Conservation (phyloP, 2,797 vertebrate genomes). For the Rhodeus uyekii region DNA sequence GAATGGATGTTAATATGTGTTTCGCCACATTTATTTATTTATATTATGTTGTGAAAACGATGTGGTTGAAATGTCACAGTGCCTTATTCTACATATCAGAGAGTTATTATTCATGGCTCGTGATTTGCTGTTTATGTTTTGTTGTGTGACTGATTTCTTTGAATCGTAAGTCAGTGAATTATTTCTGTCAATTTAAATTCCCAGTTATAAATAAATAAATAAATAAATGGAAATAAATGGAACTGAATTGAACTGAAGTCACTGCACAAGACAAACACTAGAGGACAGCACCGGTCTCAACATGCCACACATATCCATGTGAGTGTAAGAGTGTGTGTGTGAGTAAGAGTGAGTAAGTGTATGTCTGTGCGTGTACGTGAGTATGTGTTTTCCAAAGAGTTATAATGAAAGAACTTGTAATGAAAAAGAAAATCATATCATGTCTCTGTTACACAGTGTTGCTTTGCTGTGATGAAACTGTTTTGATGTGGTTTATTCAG, state of each 20-base stretch:
- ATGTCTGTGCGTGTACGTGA: too few relatives aligned
- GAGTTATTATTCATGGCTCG: neutral
- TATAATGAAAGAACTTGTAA: neutral
- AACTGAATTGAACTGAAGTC: neutral
- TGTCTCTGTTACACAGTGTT: neutral
- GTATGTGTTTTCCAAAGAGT: neutral
- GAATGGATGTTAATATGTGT: too few relatives aligned
- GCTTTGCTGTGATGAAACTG: neutral
- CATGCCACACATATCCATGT: fast-evolving
- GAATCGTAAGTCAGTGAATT: neutral
- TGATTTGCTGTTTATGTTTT: neutral
- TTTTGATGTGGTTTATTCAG: neutral
- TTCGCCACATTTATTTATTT: too few relatives aligned
- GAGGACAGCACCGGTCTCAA: constrained; percentile 5
- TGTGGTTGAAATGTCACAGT: neutral
- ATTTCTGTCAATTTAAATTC: neutral
- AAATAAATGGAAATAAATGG: too few relatives aligned
- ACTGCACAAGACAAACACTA: neutral
- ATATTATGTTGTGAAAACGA: neutral
- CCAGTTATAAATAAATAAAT: neutral
- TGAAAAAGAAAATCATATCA: too few relatives aligned
- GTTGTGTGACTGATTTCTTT: neutral
- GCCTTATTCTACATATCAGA: neutral
- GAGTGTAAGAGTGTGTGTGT: too few relatives aligned
- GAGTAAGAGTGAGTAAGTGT: too few relatives aligned